Percentiles rank a stretch among this genome's conserved stretches.
phyloP scores from a whole-genome alignment of 1,140 invertebrate species.

The Lasioglossum baleicum region DNA sequence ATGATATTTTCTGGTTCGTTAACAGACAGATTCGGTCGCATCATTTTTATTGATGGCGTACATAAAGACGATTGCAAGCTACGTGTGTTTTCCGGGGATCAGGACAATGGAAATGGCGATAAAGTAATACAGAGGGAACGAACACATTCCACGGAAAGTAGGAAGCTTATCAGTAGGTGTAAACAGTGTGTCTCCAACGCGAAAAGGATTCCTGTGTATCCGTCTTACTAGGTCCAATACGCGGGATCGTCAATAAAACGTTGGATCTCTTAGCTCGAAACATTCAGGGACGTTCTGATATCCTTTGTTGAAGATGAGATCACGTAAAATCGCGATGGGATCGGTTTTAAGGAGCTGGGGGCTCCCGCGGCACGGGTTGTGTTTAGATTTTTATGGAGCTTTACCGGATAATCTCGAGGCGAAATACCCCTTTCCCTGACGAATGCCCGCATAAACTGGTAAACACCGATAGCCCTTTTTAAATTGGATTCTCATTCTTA shows the following conservation, averaged over 20 bases:
- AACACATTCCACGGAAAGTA: slow-evolving; percentile 25
- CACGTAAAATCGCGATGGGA: slow-evolving; percentile 55
- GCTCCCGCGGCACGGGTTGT: not conserved
- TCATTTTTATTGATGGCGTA: no score
- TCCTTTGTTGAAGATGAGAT: slow-evolving; percentile 57
- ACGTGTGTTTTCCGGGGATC: not conserved
- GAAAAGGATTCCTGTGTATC: slow-evolving; percentile 55
- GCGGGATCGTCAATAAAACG: slow-evolving; percentile 55
- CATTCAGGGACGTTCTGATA: slow-evolving; percentile 35
- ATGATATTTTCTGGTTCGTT: no score
- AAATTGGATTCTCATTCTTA: slow-evolving; percentile 56
- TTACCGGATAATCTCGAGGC: slow-evolving; percentile 51
- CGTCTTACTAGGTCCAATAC: slow-evolving; percentile 48
- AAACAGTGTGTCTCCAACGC: slow-evolving; percentile 18
- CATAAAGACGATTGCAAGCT: no score
- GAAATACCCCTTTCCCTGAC: slow-evolving; percentile 30
- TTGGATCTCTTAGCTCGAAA: slow-evolving; percentile 43
- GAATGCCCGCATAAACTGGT: slow-evolving; percentile 47
- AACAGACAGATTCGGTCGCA: no score
- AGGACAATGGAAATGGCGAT: slow-evolving; percentile 14
- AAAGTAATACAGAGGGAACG: not conserved
- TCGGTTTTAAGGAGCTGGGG: slow-evolving; percentile 45
- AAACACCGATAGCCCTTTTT: slow-evolving; percentile 43
- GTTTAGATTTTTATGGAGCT: slow-evolving; percentile 61
- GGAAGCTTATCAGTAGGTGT: slow-evolving; percentile 41